A percentile compares a stretch with the other conserved stretches of the same genome.
phyloP scores from a whole-genome alignment of 1,140 invertebrate species.

The Calephelis virginiensis region DNA sequence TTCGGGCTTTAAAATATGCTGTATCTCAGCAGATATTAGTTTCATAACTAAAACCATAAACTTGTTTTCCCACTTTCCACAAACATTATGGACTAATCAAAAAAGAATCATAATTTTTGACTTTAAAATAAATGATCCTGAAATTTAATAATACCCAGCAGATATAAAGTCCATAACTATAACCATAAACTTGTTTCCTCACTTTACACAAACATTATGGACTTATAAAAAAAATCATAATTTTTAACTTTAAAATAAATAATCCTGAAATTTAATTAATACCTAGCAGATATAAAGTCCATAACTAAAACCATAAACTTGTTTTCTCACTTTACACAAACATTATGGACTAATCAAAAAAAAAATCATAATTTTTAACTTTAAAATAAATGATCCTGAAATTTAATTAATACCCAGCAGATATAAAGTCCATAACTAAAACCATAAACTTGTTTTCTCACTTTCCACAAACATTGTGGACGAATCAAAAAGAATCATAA shows the following conservation, averaged over 20 bases:
- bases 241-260: too few relatives aligned
- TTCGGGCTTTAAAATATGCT: too few relatives aligned
- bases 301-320: neutral
- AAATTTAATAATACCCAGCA: too few relatives aligned
- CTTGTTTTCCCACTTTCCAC: neutral
- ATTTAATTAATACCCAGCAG: too few relatives aligned
- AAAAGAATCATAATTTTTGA: too few relatives aligned
- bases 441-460: neutral
- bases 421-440: neutral
- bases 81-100: neutral
- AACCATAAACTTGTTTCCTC: neutral
- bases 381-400: too few relatives aligned
- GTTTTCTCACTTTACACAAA: neutral
- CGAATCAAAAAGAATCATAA: slow-evolving; percentile 10
- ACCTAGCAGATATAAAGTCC: too few relatives aligned
- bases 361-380: neutral
- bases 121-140: too few relatives aligned
- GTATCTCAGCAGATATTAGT: too few relatives aligned
- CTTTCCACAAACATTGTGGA: neutral
- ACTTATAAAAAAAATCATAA: slow-evolving; percentile 4
- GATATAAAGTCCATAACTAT: neutral
- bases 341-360: slow-evolving; percentile 1
- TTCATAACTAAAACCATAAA: neutral
- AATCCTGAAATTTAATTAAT: too few relatives aligned
- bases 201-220: neutral